Evolutionary conservation across 1,140 invertebrate species (phyloP).

Genomic region (Hylaeus volcanicus): DNA sequence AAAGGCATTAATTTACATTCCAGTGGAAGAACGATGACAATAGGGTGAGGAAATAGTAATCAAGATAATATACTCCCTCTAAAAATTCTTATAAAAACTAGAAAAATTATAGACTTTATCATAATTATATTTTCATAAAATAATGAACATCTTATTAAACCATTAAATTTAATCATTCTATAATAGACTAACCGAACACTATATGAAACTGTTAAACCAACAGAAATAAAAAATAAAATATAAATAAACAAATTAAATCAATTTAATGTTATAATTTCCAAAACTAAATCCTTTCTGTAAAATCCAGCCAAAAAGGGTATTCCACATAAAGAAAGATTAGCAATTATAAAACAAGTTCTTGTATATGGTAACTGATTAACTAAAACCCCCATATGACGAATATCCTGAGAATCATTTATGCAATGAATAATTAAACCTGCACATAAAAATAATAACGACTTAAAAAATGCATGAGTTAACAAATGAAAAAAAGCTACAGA

Average conservation of each 20-base stretch:
- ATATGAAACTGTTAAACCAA: conserved; percentile 80
- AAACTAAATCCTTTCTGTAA: conserved; percentile 86
- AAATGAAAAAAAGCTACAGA: conserved; percentile 84
- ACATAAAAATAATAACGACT: conserved; percentile 81
- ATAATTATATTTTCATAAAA: no score
- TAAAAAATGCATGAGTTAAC: conserved; percentile 84
- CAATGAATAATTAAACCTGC: no score
- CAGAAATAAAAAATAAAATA: conserved; percentile 80
- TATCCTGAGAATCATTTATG: conserved; percentile 83
- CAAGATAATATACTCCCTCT: no score
- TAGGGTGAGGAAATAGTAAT: no score
- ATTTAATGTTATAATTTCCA: conserved; percentile 80
- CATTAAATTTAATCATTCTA: no score
- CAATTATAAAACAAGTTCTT: conserved; percentile 78
- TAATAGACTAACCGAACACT: no score
- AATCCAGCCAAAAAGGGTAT: conserved; percentile 84
- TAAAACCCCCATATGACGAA: no score
- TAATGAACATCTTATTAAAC: no score
- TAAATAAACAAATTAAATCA: conserved; percentile 80
- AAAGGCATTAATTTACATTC: no score
- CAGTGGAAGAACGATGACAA: no score
- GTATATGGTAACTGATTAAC: conserved; percentile 77
- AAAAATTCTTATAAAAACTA: no score
- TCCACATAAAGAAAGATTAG: conserved; percentile 81
- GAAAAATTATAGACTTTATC: no score